Conservation (phyloP, 2,797 vertebrate species). For the Otolemur crassicaudatus region DNA sequence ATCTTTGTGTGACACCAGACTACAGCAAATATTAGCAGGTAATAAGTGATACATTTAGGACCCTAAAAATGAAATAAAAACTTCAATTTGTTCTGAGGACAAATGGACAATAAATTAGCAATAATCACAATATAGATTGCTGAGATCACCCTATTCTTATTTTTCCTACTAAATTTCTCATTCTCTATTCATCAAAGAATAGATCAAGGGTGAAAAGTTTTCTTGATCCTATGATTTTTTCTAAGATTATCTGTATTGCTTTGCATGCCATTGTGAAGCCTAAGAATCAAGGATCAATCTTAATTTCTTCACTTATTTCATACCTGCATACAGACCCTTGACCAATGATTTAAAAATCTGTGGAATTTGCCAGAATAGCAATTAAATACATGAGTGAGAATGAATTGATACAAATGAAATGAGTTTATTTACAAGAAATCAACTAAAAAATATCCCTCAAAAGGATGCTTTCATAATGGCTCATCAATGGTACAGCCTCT, state of each 20-base stretch:
- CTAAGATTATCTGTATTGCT: constrained; percentile 46
- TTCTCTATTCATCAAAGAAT: constrained; percentile 35
- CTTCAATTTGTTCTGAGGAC: constrained; percentile 20
- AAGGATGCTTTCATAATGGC: neutral
- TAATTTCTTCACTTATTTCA: constrained; percentile 56
- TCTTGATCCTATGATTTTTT: neutral
- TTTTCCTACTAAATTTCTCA: constrained; percentile 47
- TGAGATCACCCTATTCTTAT: neutral
- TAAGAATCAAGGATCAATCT: constrained; percentile 12
- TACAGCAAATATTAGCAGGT: constrained; percentile 8
- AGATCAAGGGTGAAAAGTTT: neutral
- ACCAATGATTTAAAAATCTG: constrained; percentile 30
- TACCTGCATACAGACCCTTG: neutral
- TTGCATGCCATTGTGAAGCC: neutral
- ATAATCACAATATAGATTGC: neutral
- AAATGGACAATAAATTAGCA: constrained; percentile 21
- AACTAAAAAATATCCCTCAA: neutral
- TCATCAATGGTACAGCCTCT: neutral
- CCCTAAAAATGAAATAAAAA: constrained; percentile 21
- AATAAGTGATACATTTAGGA: constrained; percentile 18
- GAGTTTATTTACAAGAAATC: constrained; percentile 3
- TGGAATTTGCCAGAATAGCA: constrained; percentile 34
- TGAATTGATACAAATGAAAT: constrained; percentile 24
- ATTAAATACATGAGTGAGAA: constrained; percentile 34
- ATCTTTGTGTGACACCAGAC: neutral